These are phyloP conservation scores for Stictocephala bisonia DNA, from an alignment of 2,888 invertebrate species.

Conservation along the genomic window DNA sequence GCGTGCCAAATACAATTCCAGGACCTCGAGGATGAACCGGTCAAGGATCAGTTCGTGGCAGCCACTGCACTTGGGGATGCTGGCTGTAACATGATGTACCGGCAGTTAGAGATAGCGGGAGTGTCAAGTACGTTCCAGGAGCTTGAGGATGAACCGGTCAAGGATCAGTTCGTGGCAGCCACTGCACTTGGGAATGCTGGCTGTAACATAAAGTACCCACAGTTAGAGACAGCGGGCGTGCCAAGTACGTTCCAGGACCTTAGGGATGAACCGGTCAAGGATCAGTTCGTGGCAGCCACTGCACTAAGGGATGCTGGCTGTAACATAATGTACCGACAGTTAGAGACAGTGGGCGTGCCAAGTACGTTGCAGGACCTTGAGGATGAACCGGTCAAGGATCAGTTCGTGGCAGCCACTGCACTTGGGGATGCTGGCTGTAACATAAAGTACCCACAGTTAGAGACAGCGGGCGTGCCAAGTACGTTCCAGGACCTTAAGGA, in stretches of 20 bases:
- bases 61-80: slow-evolving; percentile 97
- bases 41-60: slow-evolving; percentile 97
- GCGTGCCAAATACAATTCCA: no score
- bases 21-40: slow-evolving; percentile 95
- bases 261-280: slow-evolving; percentile 94
- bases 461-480: slow-evolving; percentile 99
- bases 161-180: slow-evolving; percentile 96
- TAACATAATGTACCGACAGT: no score
- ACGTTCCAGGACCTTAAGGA: slow-evolving; percentile 94
- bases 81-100: slow-evolving; percentile 87
- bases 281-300: slow-evolving; percentile 97
- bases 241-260: slow-evolving; percentile 96
- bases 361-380: slow-evolving; percentile 94
- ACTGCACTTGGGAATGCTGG: slow-evolving; percentile 97
- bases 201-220: no score
- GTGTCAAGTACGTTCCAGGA: slow-evolving; percentile 97
- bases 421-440: slow-evolving; percentile 95
- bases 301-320: slow-evolving; percentile 98
- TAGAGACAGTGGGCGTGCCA: slow-evolving; percentile 98
- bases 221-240: slow-evolving; percentile 96
- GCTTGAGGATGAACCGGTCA: slow-evolving; percentile 96
- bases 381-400: slow-evolving; percentile 95
- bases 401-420: slow-evolving; percentile 97
- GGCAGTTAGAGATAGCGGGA: slow-evolving; percentile 95
- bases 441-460: no score